Conservation (phyloP, 2,797 vertebrate species). For the Melanogrammus aeglefinus region DNA sequence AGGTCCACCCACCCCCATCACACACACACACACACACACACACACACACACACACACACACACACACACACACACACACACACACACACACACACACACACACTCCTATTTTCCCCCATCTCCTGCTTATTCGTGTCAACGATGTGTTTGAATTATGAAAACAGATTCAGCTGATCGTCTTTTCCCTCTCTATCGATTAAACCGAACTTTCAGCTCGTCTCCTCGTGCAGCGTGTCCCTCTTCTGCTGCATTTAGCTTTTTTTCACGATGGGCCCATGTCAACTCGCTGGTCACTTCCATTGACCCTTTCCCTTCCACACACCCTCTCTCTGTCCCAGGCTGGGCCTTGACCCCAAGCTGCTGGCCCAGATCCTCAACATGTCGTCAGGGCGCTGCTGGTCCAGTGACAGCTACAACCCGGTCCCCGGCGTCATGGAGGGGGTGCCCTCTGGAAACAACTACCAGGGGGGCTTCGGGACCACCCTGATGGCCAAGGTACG, state of each 20-base stretch:
- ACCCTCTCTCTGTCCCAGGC: slow-evolving; percentile 75
- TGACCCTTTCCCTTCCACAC: background rate
- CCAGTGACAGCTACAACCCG: slow-evolving; percentile 90
- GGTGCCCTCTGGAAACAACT: slow-evolving; percentile 90
- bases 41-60: too few species aligned
- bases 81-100: slow-evolving; percentile 6
- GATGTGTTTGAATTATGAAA: background rate
- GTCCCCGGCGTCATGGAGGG: slow-evolving; percentile 93
- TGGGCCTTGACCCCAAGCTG: slow-evolving; percentile 93
- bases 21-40: too few species aligned
- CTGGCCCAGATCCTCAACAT: slow-evolving; percentile 91
- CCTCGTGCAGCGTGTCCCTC: background rate
- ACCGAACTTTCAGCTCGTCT: background rate
- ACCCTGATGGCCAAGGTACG: slow-evolving; percentile 92
- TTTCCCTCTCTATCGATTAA: background rate
- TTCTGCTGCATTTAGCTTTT: background rate
- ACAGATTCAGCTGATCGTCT: too few species aligned
- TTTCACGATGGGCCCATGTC: background rate
- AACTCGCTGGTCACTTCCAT: background rate
- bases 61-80: too few species aligned
- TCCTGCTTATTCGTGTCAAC: background rate
- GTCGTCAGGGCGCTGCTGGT: slow-evolving; percentile 94
- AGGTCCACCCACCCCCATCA: too few species aligned
- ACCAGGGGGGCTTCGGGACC: slow-evolving; percentile 92
- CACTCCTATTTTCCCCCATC: background rate